Percentiles rank a stretch among this genome's conserved stretches.
Conservation (phyloP, 2,113 vertebrate species). For the Carollia perspicillata region DNA sequence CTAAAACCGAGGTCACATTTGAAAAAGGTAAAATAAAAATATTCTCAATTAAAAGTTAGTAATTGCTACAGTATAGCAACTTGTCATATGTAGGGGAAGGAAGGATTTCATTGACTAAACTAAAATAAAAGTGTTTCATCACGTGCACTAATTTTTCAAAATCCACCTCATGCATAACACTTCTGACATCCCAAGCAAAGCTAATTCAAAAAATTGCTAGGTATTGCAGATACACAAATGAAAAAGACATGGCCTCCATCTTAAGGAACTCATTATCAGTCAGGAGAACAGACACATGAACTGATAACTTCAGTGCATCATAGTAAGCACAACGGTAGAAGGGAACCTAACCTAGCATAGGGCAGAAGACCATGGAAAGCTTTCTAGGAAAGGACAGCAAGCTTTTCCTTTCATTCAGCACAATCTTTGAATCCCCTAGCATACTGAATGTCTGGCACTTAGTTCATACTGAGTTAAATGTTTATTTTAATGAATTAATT, state of each 20-base stretch:
- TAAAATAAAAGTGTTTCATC: background rate
- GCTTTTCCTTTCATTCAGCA: background rate
- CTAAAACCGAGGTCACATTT: background rate
- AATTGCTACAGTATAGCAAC: background rate
- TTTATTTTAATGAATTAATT: conserved; percentile 34
- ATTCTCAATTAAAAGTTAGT: background rate
- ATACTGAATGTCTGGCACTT: background rate
- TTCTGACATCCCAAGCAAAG: background rate
- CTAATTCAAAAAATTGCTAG: background rate
- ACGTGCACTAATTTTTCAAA: background rate
- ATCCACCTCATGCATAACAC: background rate
- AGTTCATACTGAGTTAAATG: background rate
- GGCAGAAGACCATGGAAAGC: background rate
- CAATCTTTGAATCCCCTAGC: background rate
- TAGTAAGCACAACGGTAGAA: background rate
- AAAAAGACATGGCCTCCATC: background rate
- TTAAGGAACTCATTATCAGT: conserved; percentile 4
- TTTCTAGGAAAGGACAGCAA: background rate
- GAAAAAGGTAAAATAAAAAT: conserved; percentile 29
- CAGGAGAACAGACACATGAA: background rate
- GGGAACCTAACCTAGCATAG: background rate
- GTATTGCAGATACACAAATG: background rate
- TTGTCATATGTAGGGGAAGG: background rate
- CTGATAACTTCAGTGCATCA: background rate
- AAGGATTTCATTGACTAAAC: background rate